Percentiles rank a stretch among this genome's conserved stretches.
These are phyloP conservation scores for Holcopasites calliopsidis DNA, from an alignment of 1,140 invertebrate genomes.

Conservation along the genomic window DNA sequence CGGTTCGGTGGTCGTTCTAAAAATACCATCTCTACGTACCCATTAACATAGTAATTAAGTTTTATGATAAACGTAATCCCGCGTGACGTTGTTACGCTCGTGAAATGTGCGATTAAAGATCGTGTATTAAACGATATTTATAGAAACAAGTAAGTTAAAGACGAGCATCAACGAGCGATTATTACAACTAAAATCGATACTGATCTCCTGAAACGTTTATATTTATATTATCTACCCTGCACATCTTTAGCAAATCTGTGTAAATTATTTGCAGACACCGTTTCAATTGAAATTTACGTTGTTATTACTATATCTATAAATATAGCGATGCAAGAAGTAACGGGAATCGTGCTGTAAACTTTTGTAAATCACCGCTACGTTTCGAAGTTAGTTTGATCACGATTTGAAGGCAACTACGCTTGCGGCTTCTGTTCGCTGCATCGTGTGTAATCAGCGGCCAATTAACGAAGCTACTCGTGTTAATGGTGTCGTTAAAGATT, in stretches of 20 bases:
- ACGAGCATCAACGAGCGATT: not conserved
- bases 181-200: not conserved
- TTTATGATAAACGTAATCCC: not conserved
- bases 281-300: too few relatives aligned
- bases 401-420: slow-evolving; percentile 20
- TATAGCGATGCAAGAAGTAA: not conserved
- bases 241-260: too few relatives aligned
- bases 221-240: too few relatives aligned
- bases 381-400: slow-evolving; percentile 8
- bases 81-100: not conserved
- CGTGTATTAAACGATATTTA: not conserved
- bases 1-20: not conserved
- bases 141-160: not conserved
- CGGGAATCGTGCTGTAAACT: not conserved
- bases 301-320: too few relatives aligned
- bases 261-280: too few relatives aligned
- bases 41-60: slow-evolving; percentile 26
- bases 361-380: not conserved
- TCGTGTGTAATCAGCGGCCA: slow-evolving; percentile 9
- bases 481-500: slow-evolving; percentile 24
- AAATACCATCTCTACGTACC: not conserved
- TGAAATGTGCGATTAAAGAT: not conserved
- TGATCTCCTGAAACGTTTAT: too few relatives aligned
- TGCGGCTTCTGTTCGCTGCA: not conserved
- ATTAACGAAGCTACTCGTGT: slow-evolving; percentile 34